Evolutionary conservation across 1,140 invertebrate genomes (phyloP).

Genomic region (Drosophila prosaltans): DNA sequence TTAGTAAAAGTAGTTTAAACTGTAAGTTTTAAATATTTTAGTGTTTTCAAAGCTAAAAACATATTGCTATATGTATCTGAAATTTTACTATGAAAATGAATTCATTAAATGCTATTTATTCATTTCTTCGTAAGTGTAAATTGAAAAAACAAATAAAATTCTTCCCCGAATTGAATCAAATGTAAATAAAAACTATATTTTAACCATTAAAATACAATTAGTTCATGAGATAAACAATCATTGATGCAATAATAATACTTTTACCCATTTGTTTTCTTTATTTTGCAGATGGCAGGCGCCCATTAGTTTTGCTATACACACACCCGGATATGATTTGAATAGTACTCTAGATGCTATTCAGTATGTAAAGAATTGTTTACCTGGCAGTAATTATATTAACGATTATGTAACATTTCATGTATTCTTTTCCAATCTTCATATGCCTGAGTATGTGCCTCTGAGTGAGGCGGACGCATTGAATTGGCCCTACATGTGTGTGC

Average conservation of each 20-base stretch:
- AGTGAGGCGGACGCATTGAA: conserved; percentile 84
- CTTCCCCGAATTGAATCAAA: too few species aligned
- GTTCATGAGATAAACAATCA: neutral
- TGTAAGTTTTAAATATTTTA: too few species aligned
- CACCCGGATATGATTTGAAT: conserved; percentile 88
- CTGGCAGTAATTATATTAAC: conserved; percentile 86
- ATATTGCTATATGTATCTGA: too few species aligned
- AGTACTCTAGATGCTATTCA: conserved; percentile 87
- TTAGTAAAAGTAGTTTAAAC: too few species aligned
- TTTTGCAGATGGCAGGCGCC: conserved; percentile 86
- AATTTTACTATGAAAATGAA: too few species aligned
- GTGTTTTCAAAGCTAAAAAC: too few species aligned
- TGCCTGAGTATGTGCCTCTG: conserved; percentile 88
- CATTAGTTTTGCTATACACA: conserved; percentile 90
- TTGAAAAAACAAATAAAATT: too few species aligned
- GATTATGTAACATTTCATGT: conserved; percentile 93
- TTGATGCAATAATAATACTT: neutral
- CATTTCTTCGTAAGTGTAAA: too few species aligned
- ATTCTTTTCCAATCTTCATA: conserved; percentile 91
- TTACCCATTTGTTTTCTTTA: too few species aligned
- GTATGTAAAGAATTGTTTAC: conserved; percentile 87
- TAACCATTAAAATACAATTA: too few species aligned
- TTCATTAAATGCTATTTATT: too few species aligned
- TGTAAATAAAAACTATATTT: too few species aligned
- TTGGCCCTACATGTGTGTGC: conserved; percentile 86